Base-by-base conservation (phyloP, 2,797 vertebrate species). In the Malacoctenus gilli region DNA sequence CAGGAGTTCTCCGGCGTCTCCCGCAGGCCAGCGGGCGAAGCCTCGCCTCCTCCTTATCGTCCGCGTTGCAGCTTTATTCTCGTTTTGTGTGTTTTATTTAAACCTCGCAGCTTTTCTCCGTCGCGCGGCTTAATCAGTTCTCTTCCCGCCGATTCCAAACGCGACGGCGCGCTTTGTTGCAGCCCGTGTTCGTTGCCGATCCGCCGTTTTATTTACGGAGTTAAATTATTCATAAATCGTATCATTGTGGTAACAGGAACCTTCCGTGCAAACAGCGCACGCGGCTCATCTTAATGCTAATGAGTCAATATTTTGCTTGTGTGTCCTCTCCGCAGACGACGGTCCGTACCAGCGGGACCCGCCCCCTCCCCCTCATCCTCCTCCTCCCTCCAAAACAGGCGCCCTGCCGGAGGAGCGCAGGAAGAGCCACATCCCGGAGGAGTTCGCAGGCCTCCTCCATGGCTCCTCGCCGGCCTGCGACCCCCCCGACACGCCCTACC, bases 381-480 rank as follows among this genome's bases (percentile, higher is more conserved):
- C 72, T 18, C 57, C 61, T 18, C 41, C 62, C n/a, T 77, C 80
- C 46, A 44, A 78, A 40, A 59, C 82, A 36, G 71, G 11, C 2
- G 9, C 61, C 48, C 53, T 70, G 6, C 38, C 59, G 56, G 93
- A 85, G 39, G 92, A 95, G 1, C 92, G 90, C 63, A 92, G 94
- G 23, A 94, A 93, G 79, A 94, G 93, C 71, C 92, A 92, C 68
- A 86, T 96, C 0, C 91, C 94, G 0, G 95, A 95, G 61, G 94
- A 96, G 83, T 98, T 98, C 62, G 95, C 93, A 16, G 96, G 96
- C 72, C 93, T 98, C 9, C 94, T 98, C 34, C 96, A 98, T 78
- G 96, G 96, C 39, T 98, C 96, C 0, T 98, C 96, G 31, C 96
- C 96, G 8, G 93, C 94, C 0, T 98, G 93, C 61, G 95, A 98